Base-by-base conservation (phyloP, 2,888 invertebrate genomes). In the Euzophera pinguis region DNA sequence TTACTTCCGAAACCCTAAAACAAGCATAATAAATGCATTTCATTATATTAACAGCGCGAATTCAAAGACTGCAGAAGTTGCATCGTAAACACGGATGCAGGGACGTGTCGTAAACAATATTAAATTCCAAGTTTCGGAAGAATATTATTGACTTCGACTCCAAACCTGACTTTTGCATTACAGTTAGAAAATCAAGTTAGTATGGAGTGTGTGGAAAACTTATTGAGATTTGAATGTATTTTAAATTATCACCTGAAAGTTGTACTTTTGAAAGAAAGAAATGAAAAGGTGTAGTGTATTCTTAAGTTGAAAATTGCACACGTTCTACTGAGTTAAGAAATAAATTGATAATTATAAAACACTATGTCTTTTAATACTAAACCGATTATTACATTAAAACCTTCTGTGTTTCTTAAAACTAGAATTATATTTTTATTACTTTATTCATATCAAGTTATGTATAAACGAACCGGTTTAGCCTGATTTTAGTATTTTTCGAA, bases 61-160 rank as follows among this genome's bases (percentile, higher is more conserved):
- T 10, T 16, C 16, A 16, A 45, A 45, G 14, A 32, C 27, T 22
- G 34, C 42, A 32, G 42, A 50, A 41, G 12, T 43, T 43, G 22
- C 13, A 27, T 35, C 37, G 79, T 75, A 81, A 81, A 81, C 75
- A 76, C 59, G 71, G 67, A 70, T 75, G 79, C 82, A 83, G 83
- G 84, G 80, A 87, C 81, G 84, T 79, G 81, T 84, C 88, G 77
- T 81, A 82, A 85, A 83, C 81, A 81, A 81, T 86, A 86, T 86
- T 82, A 86, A 83, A 83, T 76, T 76, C 75, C 65, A 73, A 75
- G 70, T 73, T 75, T 67, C 10, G 69, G 69, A 66, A 66, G 73
- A 71, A 75, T 81, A 85, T 85, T 84, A 86, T 78, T 71, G 71
- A 77, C 64, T 73, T 67, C 74, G 69, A 72, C 75, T 74, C 73